Conservation (phyloP, 2,797 vertebrate genomes). For the Borostomias antarcticus region DNA sequence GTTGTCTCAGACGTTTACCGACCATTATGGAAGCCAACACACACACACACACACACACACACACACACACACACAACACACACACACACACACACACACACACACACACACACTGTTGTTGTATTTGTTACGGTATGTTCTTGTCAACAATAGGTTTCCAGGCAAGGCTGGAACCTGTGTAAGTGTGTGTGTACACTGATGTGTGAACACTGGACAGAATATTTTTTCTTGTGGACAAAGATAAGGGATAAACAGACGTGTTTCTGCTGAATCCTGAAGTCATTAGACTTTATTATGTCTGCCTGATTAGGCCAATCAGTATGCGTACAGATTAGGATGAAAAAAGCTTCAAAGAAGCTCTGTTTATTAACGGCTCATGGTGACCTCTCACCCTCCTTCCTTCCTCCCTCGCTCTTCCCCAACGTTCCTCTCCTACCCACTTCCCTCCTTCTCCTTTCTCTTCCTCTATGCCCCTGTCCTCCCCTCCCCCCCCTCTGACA, state of each 20-base stretch:
- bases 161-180: not conserved
- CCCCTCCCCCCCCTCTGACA: constrained; percentile 2
- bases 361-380: no score
- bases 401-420: not conserved
- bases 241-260: not conserved
- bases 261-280: no score
- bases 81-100: constrained; percentile 11
- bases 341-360: no score
- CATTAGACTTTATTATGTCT: no score
- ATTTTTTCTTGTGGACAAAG: not conserved
- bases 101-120: constrained; percentile 3
- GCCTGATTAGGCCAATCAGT: no score
- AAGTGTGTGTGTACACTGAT: not conserved
- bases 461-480: constrained; percentile 10
- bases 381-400: no score
- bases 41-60: constrained; percentile 10
- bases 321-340: no score
- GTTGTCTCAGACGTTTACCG: not conserved
- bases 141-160: not conserved
- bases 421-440: not conserved
- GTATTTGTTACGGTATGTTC: not conserved
- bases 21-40: not conserved
- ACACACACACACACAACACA: no score
- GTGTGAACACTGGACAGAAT: not conserved
- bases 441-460: not conserved